Evolutionary conservation across 2,113 vertebrate species (phyloP).

Genomic region (Eira barbara): DNA sequence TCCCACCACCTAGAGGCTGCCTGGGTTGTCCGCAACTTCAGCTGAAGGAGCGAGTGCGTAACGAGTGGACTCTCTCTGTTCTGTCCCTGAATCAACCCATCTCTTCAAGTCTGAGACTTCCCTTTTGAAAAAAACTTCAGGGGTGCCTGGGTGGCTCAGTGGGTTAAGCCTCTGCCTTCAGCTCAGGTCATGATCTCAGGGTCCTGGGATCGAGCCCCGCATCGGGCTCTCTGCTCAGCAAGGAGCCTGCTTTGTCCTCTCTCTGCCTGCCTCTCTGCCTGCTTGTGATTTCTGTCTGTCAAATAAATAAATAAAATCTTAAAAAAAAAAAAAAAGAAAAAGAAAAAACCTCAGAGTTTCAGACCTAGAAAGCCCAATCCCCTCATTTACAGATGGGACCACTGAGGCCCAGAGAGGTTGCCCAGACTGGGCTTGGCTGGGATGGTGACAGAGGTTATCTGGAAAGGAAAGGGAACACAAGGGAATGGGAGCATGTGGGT

Average conservation of each 20-base stretch:
- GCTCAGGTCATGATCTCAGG: too few relatives aligned
- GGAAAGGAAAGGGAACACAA: neutral
- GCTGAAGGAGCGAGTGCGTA: rapidly evolving
- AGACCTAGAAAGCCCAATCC: neutral
- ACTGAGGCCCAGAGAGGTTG: neutral
- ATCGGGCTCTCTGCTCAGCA: too few relatives aligned
- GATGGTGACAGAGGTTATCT: neutral
- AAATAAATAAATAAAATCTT: too few relatives aligned
- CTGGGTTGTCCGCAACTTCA: neutral
- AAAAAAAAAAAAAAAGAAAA: too few relatives aligned
- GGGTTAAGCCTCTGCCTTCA: too few relatives aligned
- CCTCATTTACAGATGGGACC: neutral
- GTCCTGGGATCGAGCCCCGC: too few relatives aligned
- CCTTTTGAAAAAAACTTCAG: too few relatives aligned
- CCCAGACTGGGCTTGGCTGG: neutral
- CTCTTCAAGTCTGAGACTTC: neutral
- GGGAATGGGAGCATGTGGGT: neutral
- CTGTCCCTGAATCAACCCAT: neutral
- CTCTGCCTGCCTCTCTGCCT: too few relatives aligned
- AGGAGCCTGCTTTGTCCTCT: too few relatives aligned
- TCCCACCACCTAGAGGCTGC: neutral
- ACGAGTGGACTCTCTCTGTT: neutral
- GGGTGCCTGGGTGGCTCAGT: too few relatives aligned
- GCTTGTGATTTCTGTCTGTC: too few relatives aligned
- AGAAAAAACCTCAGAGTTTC: neutral